Percentiles rank a stretch among this genome's conserved stretches.
Conservation (phyloP, 2,797 vertebrate genomes). For the Poecilia velifera region DNA sequence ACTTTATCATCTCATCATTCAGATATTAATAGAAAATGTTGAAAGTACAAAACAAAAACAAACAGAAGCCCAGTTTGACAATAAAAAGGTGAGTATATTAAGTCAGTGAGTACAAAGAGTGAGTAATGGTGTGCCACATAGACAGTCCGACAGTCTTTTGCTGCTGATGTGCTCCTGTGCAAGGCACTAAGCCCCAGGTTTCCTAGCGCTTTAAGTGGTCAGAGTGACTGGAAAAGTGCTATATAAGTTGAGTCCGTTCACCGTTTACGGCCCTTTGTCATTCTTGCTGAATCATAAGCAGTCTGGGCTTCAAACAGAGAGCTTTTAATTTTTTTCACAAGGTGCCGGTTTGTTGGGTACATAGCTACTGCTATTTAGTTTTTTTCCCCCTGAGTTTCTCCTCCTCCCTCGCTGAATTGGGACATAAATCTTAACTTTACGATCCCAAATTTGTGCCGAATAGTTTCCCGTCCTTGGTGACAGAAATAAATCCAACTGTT, state of each 20-base stretch:
- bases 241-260: neutral
- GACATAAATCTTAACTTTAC: neutral
- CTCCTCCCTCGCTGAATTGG: neutral
- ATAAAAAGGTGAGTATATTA: neutral
- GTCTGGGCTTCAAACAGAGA: neutral
- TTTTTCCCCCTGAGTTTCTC: neutral
- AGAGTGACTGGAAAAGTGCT: neutral
- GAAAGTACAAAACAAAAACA: neutral
- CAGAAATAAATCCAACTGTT: neutral
- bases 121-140: neutral
- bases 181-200: neutral
- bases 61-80: neutral
- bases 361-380: neutral
- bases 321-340: neutral
- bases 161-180: too few species aligned
- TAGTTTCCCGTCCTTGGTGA: neutral
- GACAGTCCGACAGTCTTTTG: neutral
- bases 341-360: neutral
- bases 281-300: neutral
- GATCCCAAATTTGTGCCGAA: neutral
- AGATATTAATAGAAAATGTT: neutral
- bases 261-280: neutral
- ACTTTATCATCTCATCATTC: neutral
- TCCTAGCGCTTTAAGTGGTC: neutral
- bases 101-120: neutral